Evolutionary conservation across 2,797 vertebrate species (phyloP).

Genomic region (Erpetoichthys calabaricus): DNA sequence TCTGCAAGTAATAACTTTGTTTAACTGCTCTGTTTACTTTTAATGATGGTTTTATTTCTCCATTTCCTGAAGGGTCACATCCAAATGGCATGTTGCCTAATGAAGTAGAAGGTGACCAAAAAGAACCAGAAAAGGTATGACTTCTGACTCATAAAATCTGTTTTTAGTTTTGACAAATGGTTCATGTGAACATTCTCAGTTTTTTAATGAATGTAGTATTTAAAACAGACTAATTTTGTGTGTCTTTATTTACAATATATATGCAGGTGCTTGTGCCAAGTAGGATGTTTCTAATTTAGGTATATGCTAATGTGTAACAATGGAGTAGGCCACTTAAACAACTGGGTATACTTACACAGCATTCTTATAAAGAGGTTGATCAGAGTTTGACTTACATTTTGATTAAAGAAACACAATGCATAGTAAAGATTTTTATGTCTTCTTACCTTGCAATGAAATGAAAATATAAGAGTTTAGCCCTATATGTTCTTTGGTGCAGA

Average conservation of each 20-base stretch:
- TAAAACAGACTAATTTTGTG: too few species aligned
- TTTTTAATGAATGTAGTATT: too few species aligned
- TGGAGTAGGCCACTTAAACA: too few species aligned
- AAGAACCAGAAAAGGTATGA: conserved; percentile 40
- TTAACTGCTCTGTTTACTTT: background rate
- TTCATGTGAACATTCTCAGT: background rate
- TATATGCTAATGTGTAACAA: too few species aligned
- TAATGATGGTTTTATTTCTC: conserved; percentile 8
- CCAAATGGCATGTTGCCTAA: conserved; percentile 27
- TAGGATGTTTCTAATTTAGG: too few species aligned
- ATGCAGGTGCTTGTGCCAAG: too few species aligned
- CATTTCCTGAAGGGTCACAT: conserved; percentile 9
- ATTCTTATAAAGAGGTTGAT: too few species aligned
- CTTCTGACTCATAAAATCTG: conserved; percentile 4
- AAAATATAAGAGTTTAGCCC: too few species aligned
- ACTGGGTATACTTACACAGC: too few species aligned
- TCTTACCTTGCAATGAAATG: background rate
- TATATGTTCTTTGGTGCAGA: too few species aligned
- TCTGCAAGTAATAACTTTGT: too few species aligned
- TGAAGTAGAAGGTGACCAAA: conserved; percentile 33
- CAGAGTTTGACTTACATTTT: background rate
- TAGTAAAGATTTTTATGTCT: accelerated
- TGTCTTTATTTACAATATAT: too few species aligned
- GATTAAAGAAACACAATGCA: background rate
- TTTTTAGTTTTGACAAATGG: background rate